Evolutionary conservation across 2,888 invertebrate species (phyloP).

Genomic region (Eilema caniola): DNA sequence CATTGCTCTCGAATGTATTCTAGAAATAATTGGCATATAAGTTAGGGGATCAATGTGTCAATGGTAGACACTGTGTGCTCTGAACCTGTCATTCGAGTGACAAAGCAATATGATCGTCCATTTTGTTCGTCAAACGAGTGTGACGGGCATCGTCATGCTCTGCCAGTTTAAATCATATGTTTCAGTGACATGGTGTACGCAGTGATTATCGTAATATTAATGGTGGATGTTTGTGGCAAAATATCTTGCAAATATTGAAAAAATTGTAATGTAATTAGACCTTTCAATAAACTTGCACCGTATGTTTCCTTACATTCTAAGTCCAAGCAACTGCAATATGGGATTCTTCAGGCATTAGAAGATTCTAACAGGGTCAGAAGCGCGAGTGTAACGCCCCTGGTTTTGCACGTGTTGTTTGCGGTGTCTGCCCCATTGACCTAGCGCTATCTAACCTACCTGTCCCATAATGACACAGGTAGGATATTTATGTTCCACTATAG

Average conservation of each 20-base stretch:
- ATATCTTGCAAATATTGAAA: neutral
- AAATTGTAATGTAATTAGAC: neutral
- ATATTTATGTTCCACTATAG: too few relatives aligned
- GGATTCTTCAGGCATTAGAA: too few relatives aligned
- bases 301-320: too few relatives aligned
- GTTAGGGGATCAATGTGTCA: neutral
- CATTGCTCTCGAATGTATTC: too few relatives aligned
- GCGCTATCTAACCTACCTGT: too few relatives aligned
- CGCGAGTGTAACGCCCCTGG: too few relatives aligned
- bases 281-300: too few relatives aligned
- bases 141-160: slow-evolving; percentile 6
- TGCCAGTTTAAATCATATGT: neutral
- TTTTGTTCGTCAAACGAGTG: neutral
- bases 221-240: neutral
- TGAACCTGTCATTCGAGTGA: slow-evolving; percentile 1
- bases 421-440: too few relatives aligned
- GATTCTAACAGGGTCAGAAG: too few relatives aligned
- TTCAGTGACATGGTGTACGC: neutral
- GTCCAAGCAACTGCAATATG: too few relatives aligned
- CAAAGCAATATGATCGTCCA: neutral
- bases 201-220: neutral
- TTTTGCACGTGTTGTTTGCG: too few relatives aligned
- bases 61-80: neutral
- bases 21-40: neutral
- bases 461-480: too few relatives aligned